Percentiles rank a stretch among this genome's conserved stretches.
phyloP scores from a whole-genome alignment of 2,888 invertebrate genomes.

The Lasioglossum leucozonium region DNA sequence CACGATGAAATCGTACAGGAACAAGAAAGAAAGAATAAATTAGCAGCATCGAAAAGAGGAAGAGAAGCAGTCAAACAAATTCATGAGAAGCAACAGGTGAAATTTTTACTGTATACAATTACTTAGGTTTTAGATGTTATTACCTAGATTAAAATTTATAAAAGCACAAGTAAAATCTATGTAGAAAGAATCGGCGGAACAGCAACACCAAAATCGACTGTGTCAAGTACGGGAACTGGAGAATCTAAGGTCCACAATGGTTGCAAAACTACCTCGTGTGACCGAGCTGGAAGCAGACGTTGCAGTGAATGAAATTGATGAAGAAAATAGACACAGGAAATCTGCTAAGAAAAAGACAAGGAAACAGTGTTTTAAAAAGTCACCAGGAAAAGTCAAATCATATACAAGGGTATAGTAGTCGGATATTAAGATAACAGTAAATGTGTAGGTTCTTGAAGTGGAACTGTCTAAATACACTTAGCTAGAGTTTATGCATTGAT shows the following conservation, averaged over 20 bases:
- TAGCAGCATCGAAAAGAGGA: constrained; percentile 83
- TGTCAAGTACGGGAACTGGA: constrained; percentile 84
- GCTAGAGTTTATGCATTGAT: not conserved
- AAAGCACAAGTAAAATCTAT: constrained; percentile 36
- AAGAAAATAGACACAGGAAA: constrained; percentile 15
- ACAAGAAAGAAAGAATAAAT: constrained; percentile 75
- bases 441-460: not conserved
- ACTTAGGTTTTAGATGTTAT: constrained; percentile 18
- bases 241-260: constrained; percentile 84
- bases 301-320: constrained; percentile 35
- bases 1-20: constrained; percentile 77
- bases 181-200: constrained; percentile 70
- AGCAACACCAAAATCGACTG: constrained; percentile 74
- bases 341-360: constrained; percentile 57
- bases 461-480: not conserved
- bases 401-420: constrained; percentile 57
- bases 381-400: constrained; percentile 68
- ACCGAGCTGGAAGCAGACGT: constrained; percentile 25
- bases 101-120: constrained; percentile 1
- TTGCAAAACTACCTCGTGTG: constrained; percentile 77
- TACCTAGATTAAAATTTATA: constrained; percentile 33
- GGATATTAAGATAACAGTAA: not conserved
- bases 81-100: constrained; percentile 77
- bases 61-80: constrained; percentile 81
- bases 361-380: constrained; percentile 62